Evolutionary conservation across 2,888 invertebrate species (phyloP).

Genomic region (Macropis europaea): DNA sequence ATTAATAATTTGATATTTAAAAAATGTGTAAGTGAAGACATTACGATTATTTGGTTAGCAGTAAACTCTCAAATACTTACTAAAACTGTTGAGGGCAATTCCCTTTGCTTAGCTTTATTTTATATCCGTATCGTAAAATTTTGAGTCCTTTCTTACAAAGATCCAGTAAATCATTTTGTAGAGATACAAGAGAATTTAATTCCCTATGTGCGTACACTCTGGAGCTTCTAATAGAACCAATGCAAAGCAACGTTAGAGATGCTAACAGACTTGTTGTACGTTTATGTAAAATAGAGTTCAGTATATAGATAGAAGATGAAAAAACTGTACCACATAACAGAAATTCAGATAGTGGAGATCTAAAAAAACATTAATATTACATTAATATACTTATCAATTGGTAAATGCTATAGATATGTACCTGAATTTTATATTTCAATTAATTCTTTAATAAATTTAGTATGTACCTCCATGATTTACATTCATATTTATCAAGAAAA

Average conservation of each 20-base stretch:
- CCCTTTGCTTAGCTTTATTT: slow-evolving; percentile 55
- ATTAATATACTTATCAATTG: background rate
- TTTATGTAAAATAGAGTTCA: slow-evolving; percentile 41
- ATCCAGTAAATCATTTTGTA: slow-evolving; percentile 70
- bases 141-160: slow-evolving; percentile 68
- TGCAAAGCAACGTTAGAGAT: slow-evolving; percentile 50
- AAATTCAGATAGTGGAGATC: slow-evolving; percentile 52
- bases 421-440: background rate
- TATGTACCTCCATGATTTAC: slow-evolving; percentile 32
- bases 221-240: slow-evolving; percentile 53
- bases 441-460: background rate
- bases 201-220: slow-evolving; percentile 42
- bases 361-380: slow-evolving; percentile 45
- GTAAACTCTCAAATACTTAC: slow-evolving; percentile 57
- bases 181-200: slow-evolving; percentile 60
- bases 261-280: slow-evolving; percentile 41
- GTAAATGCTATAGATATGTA: background rate
- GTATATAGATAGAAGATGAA: slow-evolving; percentile 44
- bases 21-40: background rate
- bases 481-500: slow-evolving; percentile 49
- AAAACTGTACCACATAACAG: slow-evolving; percentile 56
- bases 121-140: slow-evolving; percentile 68
- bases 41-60: background rate
- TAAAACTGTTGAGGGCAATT: slow-evolving; percentile 60
- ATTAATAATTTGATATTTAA: slow-evolving; percentile 10